Evolutionary conservation across 2,113 vertebrate genomes (phyloP), one percentile per base, ranked within the genome.

Genomic region (Edolisoma coerulescens): DNA sequence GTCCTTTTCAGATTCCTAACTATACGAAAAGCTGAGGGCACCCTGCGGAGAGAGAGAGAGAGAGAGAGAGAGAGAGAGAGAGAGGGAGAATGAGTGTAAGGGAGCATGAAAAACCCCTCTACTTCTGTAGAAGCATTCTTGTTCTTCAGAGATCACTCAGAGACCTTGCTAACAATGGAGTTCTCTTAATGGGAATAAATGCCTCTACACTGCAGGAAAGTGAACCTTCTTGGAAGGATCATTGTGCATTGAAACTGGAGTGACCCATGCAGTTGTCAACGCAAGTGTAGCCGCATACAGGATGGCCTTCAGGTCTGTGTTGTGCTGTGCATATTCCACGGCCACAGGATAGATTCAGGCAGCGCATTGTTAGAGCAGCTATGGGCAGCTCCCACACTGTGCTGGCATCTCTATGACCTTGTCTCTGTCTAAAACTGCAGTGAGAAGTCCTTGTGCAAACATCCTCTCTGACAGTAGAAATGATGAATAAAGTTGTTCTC

Each of bases 301-400:
- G 1, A 0, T 78, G 56, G 41, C 42, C 26, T 54, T 64, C 59
- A 35, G 16, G 13, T 13, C 9, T 30, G 7, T 33, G 3, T 33
- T 60, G 37, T 45, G 23, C 54, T 2, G 0, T 28, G n/a, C 0
- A 0, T 18, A 8, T 42, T 16, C 10, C 35, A 13, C 0, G 1
- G 20, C 33, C 44, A 14, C 16, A 27, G n/a, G 10, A 44, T 13
- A 30, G 60, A 27, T 9, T 50, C 21, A 33, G 6, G 10, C 35
- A 28, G 32, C 0, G 1, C 7, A 3, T 24, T 53, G 19, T 42
- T 24, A 45, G 19, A 64, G 7, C 19, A 73, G 28, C 1, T 1
- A 2, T 3, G 1, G 32, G 37, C 27, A 73, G n/a, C 9, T 90
- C 15, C 22, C 20, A 17, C 1, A 0, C n/a, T n/a, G 4, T 49